Evolutionary conservation across 2,888 invertebrate species (phyloP).

Genomic region (Argyra leucocephala): DNA sequence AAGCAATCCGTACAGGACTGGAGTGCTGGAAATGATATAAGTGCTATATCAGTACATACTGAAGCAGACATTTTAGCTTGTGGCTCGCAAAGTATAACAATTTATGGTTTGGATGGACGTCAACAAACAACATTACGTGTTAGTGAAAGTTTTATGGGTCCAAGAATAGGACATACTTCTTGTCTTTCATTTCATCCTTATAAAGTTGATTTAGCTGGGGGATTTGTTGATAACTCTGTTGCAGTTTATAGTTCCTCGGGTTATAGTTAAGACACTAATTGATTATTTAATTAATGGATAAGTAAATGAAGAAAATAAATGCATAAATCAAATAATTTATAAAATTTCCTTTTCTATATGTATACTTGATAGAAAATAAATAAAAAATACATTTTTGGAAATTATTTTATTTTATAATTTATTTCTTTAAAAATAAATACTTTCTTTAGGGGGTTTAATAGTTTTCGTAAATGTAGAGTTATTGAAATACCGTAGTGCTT

Average conservation of each 20-base stretch:
- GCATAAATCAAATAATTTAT: too few species aligned
- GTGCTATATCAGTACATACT: conserved; percentile 74
- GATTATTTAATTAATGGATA: too few species aligned
- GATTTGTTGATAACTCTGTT: conserved; percentile 74
- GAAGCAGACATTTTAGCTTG: conserved; percentile 73
- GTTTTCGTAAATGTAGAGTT: too few species aligned
- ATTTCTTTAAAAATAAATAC: too few species aligned
- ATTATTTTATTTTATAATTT: too few species aligned
- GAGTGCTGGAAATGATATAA: conserved; percentile 64
- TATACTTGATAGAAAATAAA: too few species aligned
- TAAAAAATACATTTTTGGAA: too few species aligned
- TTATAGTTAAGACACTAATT: conserved; percentile 18
- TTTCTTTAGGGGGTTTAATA: too few species aligned
- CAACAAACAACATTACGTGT: conserved; percentile 65
- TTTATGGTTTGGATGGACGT: conserved; percentile 64
- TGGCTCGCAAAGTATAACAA: conserved; percentile 69
- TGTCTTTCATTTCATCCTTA: conserved; percentile 86
- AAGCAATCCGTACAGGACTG: conserved; percentile 51
- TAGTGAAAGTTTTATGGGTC: conserved; percentile 76
- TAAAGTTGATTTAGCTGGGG: conserved; percentile 72
- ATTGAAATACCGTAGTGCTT: too few species aligned
- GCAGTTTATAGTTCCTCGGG: conserved; percentile 57
- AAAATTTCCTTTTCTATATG: too few species aligned
- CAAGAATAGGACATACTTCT: conserved; percentile 76
- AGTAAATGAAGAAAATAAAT: too few species aligned